Evolutionary conservation across 2,113 vertebrate genomes (phyloP).

Genomic region (Parus major): DNA sequence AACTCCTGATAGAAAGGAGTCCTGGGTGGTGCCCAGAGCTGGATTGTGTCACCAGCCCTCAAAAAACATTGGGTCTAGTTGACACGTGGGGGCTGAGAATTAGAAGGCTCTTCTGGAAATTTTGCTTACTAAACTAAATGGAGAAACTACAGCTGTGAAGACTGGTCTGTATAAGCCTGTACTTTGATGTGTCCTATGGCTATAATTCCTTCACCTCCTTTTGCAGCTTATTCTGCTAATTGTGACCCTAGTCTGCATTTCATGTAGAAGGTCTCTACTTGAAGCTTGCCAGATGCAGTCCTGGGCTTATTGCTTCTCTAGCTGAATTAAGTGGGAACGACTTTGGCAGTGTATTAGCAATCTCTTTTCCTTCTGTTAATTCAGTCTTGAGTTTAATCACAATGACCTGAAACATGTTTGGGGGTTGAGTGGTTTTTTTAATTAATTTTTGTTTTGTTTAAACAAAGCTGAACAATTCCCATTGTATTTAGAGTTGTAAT

Average conservation of each 20-base stretch:
- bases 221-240: not conserved
- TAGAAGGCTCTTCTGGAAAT: not conserved
- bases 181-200: not conserved
- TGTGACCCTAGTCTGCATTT: not conserved
- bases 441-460: conserved; percentile 42
- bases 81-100: not conserved
- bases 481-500: conserved; percentile 56
- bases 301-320: conserved; percentile 48
- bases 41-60: not conserved
- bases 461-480: conserved; percentile 39
- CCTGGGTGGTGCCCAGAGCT: not conserved
- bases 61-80: not conserved
- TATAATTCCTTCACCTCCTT: not conserved
- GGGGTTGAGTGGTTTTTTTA: not conserved
- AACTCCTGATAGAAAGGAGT: not conserved
- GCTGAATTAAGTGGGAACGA: not conserved
- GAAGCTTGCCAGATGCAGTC: not conserved
- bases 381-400: conserved; percentile 26
- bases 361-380: conserved; percentile 30
- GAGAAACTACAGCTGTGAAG: not conserved
- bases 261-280: not conserved
- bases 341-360: conserved; percentile 20
- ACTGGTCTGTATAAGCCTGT: not conserved
- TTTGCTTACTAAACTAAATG: not conserved
- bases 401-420: conserved; percentile 24